phyloP scores from a whole-genome alignment of 2,113 vertebrate species.

The Fregata magnificens region DNA sequence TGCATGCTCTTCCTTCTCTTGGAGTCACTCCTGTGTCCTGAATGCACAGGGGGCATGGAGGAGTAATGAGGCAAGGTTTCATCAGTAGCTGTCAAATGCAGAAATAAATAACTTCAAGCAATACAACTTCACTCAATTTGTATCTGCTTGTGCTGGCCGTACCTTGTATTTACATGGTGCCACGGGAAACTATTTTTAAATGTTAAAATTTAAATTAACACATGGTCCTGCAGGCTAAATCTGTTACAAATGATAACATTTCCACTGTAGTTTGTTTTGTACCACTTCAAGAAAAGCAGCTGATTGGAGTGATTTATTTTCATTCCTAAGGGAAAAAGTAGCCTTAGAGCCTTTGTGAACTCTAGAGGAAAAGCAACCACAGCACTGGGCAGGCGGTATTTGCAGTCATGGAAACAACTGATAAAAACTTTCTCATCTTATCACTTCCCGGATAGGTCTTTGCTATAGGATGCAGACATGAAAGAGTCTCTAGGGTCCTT shows the following conservation, averaged over 20 bases:
- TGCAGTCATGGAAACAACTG: neutral
- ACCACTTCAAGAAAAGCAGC: conserved; percentile 4
- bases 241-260: conserved; percentile 38
- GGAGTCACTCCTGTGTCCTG: neutral
- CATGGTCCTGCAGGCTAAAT: neutral
- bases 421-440: conserved; percentile 24
- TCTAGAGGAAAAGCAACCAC: neutral
- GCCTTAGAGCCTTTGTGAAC: neutral
- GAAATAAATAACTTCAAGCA: conserved; percentile 5
- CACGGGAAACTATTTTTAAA: neutral
- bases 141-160: neutral
- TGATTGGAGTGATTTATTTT: conserved; percentile 37
- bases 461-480: neutral
- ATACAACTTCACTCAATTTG: neutral
- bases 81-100: neutral
- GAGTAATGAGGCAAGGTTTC: neutral
- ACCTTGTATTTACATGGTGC: neutral
- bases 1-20: neutral
- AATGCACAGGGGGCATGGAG: neutral
- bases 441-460: neutral
- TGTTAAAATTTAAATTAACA: conserved; percentile 15
- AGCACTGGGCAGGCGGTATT: fast-evolving
- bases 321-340: neutral
- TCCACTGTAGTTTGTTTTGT: neutral
- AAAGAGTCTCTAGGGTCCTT: neutral